Evolutionary conservation across 1,140 invertebrate genomes (phyloP), one percentile per base, ranked within the genome.

Genomic region (Lordiphosa mommai): DNA sequence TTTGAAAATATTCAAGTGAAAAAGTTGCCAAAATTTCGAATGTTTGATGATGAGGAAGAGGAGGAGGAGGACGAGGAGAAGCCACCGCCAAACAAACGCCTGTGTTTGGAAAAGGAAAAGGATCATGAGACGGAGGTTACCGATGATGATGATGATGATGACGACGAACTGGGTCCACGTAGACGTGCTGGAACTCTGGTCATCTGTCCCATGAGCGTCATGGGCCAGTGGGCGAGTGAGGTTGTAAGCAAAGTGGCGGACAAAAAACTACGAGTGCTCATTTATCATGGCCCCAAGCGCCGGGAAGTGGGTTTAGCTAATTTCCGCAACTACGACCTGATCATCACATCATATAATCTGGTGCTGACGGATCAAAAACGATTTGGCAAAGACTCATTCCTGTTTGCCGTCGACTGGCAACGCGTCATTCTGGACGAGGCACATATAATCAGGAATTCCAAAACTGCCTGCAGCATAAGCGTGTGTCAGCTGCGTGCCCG

Each of bases 391-490:
- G 14, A 1, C 10, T 74, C 71, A 0, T 17, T 23, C n/a, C 50
- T 74, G 0, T 69, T 74, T 30, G 47, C 34, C 4, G 50, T 64
- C 0, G 8, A 59, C 2, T 74, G 71, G 71, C 32, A 59, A 1
- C 64, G 71, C 1, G 27, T 74, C 3, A 69, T 74, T 3, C 71
- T 74, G 2, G 71, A 74, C 13, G 71, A 74, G 16, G 71, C 71
- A 0, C 71, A 74, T 16, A 38, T 49, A 0, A 69, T 74, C n/a
- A 33, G 71, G 0, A 74, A 74, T 7, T n/a, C 23, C 0, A 36
- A 52, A 14, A 73, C 71, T 0, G 30, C 0, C n/a, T 17, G 36
- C 9, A 69, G 58, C 13, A 10, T 3, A 2, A 7, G 49, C 0
- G 50, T 74, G 1, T 55, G 37, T 13, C 23, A 33, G 2, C 30